These are phyloP conservation scores for Lepisosteus oculatus DNA, from an alignment of 2,113 vertebrate genomes.

Conservation along the genomic window DNA sequence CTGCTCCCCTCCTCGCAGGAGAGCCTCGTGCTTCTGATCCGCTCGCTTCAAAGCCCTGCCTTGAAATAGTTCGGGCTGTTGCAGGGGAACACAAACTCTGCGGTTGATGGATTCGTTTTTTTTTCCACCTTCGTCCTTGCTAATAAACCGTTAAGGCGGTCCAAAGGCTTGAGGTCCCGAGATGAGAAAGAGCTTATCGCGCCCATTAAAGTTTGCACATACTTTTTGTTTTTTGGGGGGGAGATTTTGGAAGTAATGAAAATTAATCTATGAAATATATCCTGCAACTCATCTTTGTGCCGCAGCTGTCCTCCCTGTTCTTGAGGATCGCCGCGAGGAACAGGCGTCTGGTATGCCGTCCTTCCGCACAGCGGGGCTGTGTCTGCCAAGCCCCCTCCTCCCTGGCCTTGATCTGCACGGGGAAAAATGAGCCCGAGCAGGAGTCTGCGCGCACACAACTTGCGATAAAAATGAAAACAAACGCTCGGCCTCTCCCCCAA, in stretches of 20 bases:
- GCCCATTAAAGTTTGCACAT: not conserved
- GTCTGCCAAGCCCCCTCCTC: slow-evolving; percentile 69
- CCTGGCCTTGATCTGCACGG: slow-evolving; percentile 63
- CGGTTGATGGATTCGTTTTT: not conserved
- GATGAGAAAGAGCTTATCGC: not conserved
- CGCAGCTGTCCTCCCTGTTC: slow-evolving; percentile 43
- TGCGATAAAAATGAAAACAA: slow-evolving; percentile 53
- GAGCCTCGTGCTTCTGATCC: no score
- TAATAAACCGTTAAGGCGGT: not conserved
- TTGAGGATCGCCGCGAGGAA: slow-evolving; percentile 52
- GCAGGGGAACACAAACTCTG: no score
- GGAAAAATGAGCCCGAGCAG: not conserved
- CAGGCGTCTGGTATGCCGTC: slow-evolving; percentile 11
- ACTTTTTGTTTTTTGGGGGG: not conserved
- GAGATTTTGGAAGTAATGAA: not conserved
- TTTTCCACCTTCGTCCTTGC: not conserved
- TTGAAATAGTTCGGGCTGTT: no score
- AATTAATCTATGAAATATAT: not conserved
- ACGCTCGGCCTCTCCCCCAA: slow-evolving; percentile 25
- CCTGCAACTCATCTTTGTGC: not conserved
- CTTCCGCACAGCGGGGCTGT: not conserved
- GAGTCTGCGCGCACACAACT: slow-evolving; percentile 47
- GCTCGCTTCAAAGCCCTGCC: no score
- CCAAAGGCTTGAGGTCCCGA: not conserved
- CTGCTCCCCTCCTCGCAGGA: no score